Evolutionary conservation across 2,797 vertebrate genomes (phyloP).

Genomic region (Phalanger gymnotis): DNA sequence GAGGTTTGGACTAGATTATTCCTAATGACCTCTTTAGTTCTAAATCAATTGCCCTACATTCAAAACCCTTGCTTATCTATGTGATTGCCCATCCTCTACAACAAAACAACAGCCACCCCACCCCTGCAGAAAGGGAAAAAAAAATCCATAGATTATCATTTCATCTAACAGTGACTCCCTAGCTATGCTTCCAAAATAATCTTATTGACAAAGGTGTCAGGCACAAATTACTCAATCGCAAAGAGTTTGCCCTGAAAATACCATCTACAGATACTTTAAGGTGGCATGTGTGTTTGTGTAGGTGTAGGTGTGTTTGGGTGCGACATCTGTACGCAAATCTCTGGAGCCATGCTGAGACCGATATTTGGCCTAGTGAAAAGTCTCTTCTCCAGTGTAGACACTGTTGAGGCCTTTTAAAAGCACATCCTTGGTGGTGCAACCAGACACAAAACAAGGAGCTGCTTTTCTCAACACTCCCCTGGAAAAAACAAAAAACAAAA

Average conservation of each 20-base stretch:
- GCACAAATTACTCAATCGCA: neutral
- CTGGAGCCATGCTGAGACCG: neutral
- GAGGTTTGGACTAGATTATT: neutral
- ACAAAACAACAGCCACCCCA: no score
- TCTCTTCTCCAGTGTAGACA: neutral
- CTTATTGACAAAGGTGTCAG: neutral
- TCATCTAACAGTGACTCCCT: neutral
- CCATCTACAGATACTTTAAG: neutral
- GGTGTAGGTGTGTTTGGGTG: no score
- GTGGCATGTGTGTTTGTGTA: neutral
- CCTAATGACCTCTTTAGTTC: neutral
- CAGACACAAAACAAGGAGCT: conserved; percentile 24
- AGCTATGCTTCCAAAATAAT: neutral
- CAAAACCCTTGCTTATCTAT: no score
- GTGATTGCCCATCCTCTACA: no score
- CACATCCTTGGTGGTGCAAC: neutral
- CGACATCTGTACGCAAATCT: conserved; percentile 10
- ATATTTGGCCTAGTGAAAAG: conserved; percentile 33
- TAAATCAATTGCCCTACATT: neutral
- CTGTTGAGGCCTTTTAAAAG: neutral
- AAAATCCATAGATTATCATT: neutral
- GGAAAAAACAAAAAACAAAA: neutral
- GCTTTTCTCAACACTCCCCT: conserved; percentile 50
- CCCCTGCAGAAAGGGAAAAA: neutral
- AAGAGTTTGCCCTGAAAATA: neutral